Base-by-base conservation (phyloP, 2,797 vertebrate species). In the Nannoperca australis region DNA sequence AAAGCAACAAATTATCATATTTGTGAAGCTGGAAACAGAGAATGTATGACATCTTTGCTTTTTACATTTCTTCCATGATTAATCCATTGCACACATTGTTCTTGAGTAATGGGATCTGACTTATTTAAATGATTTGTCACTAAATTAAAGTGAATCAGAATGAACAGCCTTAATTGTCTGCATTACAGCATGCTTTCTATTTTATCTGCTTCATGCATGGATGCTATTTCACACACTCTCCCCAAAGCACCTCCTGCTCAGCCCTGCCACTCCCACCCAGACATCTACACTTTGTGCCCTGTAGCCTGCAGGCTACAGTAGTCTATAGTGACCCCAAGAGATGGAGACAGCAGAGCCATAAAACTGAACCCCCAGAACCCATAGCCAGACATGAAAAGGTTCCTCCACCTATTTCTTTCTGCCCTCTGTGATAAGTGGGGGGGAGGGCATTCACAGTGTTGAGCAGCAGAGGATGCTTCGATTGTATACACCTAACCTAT, bases 301-400 rank as follows among this genome's bases (percentile, higher is more conserved):
- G 11, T 24, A 22, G 79, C 76, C 80, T 85, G 42, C 53, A 86
- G 82, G 76, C 74, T 73, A 66, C 74, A 62, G 59, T 30, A 51
- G 69, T 34, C 66, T 32, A 67, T 76, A 56, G 40, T 54, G 76
- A 71, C 55, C 32, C 76, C 58, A 64, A 50, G 74, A 79, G 76
- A 85, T 32, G 69, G 82, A 91, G 88, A 88, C 84, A 70, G 71
- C 32, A 22, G 49, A 61, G 80, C 82, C 38, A 55, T 88, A 79
- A 89, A 93, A 77, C 14, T 53, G 45, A 70, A 76, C 34, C 67
- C 44, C 58, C 44, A 66, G 64, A 66, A 60, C 30, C 56, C 36
- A 53, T 18, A 62, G 45, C 64, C 2, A 54, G 74, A 70, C 81
- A 76, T 70, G 62, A 71, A 85, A 85, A 70, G 36, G 17, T 62